Conservation (phyloP, 2,888 invertebrate genomes). For the Aphidius colemani region DNA sequence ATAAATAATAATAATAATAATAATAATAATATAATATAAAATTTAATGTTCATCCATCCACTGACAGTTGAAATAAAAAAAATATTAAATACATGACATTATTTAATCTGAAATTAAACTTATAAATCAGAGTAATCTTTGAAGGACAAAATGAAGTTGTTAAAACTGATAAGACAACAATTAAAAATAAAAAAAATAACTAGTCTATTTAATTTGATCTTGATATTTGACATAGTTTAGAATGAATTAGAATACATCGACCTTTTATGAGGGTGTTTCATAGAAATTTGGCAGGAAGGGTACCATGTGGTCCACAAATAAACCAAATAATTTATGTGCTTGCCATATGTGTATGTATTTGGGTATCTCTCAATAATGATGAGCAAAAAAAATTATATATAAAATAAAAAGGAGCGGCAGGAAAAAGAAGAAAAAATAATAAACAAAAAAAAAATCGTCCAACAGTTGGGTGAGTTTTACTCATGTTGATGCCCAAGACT, state of each 20-base stretch:
- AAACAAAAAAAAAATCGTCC: constrained; percentile 10
- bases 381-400: no score
- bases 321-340: neutral
- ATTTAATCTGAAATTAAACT: no score
- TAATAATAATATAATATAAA: neutral
- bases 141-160: no score
- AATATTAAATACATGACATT: no score
- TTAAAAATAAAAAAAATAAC: no score
- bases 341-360: no score
- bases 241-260: constrained; percentile 12
- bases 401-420: neutral
- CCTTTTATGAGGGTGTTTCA: constrained; percentile 14
- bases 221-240: neutral
- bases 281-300: constrained; percentile 18
- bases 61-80: no score
- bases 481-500: constrained; percentile 2
- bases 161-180: no score
- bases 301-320: constrained; percentile 21
- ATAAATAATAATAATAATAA: no score
- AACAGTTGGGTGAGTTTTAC: constrained; percentile 1
- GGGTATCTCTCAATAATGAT: no score
- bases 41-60: neutral
- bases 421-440: neutral
- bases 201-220: neutral
- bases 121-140: no score